Evolutionary conservation across 2,888 invertebrate genomes (phyloP).

Genomic region (Xestia rhomboidea): DNA sequence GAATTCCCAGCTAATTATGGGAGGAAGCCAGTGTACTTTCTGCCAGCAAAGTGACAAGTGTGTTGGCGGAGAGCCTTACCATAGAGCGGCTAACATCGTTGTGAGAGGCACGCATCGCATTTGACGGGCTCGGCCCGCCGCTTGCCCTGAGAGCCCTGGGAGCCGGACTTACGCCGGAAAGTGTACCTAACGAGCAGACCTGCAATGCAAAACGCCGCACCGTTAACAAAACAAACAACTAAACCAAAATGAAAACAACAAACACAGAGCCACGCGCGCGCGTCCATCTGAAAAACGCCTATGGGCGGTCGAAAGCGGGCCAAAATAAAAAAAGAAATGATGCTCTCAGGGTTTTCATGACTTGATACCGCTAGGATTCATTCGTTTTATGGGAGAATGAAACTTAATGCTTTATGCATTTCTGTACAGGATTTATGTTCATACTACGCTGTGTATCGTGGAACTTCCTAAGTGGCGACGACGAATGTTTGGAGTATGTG

Average conservation of each 20-base stretch:
- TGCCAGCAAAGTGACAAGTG: constrained; percentile 76
- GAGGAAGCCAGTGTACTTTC: constrained; percentile 70
- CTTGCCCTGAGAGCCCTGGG: constrained; percentile 89
- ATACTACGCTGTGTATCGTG: constrained; percentile 78
- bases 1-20: constrained; percentile 58
- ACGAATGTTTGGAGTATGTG: constrained; percentile 71
- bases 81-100: constrained; percentile 90
- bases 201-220: constrained; percentile 91
- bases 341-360: constrained; percentile 84
- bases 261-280: constrained; percentile 84
- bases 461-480: constrained; percentile 72
- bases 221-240: constrained; percentile 89
- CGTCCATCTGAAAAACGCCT: constrained; percentile 89
- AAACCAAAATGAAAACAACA: constrained; percentile 84
- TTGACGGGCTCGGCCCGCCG: constrained; percentile 89
- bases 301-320: constrained; percentile 87
- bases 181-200: constrained; percentile 91
- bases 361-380: constrained; percentile 83
- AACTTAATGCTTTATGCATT: constrained; percentile 67
- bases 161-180: constrained; percentile 91
- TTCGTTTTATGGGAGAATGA: constrained; percentile 83
- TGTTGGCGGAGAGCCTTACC: constrained; percentile 85
- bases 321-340: constrained; percentile 83
- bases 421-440: constrained; percentile 68
- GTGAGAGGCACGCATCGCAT: constrained; percentile 91